Conservation (phyloP, 2,888 invertebrate genomes). For the Cheilosia impressa region DNA sequence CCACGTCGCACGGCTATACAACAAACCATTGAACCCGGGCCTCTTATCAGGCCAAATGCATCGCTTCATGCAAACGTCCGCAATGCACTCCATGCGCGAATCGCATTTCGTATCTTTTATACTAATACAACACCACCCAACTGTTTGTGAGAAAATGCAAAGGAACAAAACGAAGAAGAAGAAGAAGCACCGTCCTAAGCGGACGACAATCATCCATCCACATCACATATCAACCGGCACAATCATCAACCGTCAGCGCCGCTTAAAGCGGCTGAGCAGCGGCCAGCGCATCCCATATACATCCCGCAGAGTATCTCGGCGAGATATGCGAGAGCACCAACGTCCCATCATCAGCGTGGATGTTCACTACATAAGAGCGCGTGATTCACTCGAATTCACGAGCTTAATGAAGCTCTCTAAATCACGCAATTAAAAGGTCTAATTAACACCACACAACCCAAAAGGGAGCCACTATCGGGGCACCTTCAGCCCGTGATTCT, state of each 20-base stretch:
- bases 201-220: conserved; percentile 74
- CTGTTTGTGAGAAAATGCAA: neutral
- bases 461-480: conserved; percentile 37
- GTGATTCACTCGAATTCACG: conserved; percentile 84
- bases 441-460: conserved; percentile 79
- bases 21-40: conserved; percentile 56
- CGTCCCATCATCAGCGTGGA: conserved; percentile 5
- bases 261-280: conserved; percentile 23
- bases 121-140: conserved; percentile 1
- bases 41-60: conserved; percentile 64
- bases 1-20: conserved; percentile 15
- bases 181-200: conserved; percentile 26
- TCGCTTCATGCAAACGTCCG: conserved; percentile 65
- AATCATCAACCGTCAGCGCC: conserved; percentile 75
- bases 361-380: conserved; percentile 77
- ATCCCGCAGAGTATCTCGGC: conserved; percentile 24
- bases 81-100: conserved; percentile 30
- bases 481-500: conserved; percentile 77
- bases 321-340: conserved; percentile 3
- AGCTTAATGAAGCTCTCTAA: conserved; percentile 84
- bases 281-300: conserved; percentile 48
- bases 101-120: conserved; percentile 29
- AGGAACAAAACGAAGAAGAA: conserved; percentile 7
- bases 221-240: conserved; percentile 74
- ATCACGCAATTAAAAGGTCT: conserved; percentile 83